These are phyloP conservation scores for Platorchestia sp. DNA, from an alignment of 1,140 invertebrate genomes.

Conservation along the genomic window DNA sequence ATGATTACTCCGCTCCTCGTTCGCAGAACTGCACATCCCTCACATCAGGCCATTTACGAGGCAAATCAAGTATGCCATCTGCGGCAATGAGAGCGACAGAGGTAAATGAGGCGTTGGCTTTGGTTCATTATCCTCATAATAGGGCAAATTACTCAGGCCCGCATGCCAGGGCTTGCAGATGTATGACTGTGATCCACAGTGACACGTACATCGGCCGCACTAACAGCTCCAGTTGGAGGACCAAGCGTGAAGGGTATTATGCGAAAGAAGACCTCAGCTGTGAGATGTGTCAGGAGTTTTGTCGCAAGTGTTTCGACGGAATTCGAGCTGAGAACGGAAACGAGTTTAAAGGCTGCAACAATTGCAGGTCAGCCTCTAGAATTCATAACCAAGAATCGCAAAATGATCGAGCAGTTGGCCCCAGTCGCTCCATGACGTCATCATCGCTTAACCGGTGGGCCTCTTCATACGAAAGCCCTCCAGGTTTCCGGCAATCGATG, in stretches of 20 bases:
- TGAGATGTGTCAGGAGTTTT: background rate
- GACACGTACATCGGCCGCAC: slow-evolving; percentile 29
- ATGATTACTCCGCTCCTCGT: background rate
- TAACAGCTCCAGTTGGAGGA: background rate
- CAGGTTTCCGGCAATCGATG: background rate
- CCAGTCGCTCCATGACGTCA: background rate
- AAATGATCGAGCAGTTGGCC: background rate
- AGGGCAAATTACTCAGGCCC: background rate
- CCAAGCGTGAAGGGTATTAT: background rate
- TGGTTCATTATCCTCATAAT: slow-evolving; percentile 45
- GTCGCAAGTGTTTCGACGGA: background rate
- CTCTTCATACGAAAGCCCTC: slow-evolving; percentile 26
- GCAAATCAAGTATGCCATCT: slow-evolving; percentile 3
- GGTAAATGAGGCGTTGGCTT: slow-evolving; percentile 22
- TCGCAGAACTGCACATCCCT: background rate
- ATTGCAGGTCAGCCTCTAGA: background rate
- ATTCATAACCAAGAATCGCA: background rate
- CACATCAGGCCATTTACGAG: background rate
- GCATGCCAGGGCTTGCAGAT: slow-evolving; percentile 4
- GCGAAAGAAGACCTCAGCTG: background rate
- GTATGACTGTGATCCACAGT: background rate
- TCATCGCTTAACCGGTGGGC: background rate
- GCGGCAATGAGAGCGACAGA: slow-evolving; percentile 1
- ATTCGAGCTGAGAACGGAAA: background rate
- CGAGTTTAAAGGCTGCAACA: background rate